Conservation (phyloP, 2,797 vertebrate species). For the Crypturellus tataupa region DNA sequence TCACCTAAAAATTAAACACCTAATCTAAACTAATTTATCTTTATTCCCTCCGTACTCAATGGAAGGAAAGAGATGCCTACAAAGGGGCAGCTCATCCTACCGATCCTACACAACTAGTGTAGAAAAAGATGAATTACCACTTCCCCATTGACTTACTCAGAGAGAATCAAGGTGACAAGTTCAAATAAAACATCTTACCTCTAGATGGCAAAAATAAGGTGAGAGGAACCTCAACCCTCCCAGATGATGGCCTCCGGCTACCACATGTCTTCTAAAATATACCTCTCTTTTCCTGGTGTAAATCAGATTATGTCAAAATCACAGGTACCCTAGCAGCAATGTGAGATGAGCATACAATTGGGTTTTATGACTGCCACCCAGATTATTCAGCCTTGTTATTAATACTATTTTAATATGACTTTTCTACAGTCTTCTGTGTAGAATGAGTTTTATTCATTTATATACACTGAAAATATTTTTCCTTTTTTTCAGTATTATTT, state of each 20-base stretch:
- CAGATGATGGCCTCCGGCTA: conserved; percentile 40
- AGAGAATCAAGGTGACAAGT: conserved; percentile 37
- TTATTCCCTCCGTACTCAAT: not conserved
- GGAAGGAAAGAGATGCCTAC: conserved; percentile 28
- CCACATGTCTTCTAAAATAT: conserved; percentile 30
- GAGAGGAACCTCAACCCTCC: conserved; percentile 53
- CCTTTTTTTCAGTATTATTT: not conserved
- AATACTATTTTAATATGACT: not conserved
- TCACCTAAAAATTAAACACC: conserved; percentile 42
- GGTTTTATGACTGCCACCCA: not conserved
- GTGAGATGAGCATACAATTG: not conserved
- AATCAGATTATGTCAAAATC: not conserved
- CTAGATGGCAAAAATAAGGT: conserved; percentile 33
- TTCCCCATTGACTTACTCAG: conserved; percentile 28
- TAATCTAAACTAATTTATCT: conserved; percentile 54
- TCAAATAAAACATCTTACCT: conserved; percentile 54
- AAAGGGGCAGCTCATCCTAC: conserved; percentile 16
- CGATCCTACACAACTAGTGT: not conserved
- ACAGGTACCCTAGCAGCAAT: not conserved
- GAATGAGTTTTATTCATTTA: not conserved
- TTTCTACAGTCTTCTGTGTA: not conserved
- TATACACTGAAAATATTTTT: not conserved
- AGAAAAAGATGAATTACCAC: conserved; percentile 54
- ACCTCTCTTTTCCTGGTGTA: not conserved
- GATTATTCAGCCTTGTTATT: not conserved